Conservation (phyloP, 1,140 invertebrate species). For the Pachypsylla venusta region DNA sequence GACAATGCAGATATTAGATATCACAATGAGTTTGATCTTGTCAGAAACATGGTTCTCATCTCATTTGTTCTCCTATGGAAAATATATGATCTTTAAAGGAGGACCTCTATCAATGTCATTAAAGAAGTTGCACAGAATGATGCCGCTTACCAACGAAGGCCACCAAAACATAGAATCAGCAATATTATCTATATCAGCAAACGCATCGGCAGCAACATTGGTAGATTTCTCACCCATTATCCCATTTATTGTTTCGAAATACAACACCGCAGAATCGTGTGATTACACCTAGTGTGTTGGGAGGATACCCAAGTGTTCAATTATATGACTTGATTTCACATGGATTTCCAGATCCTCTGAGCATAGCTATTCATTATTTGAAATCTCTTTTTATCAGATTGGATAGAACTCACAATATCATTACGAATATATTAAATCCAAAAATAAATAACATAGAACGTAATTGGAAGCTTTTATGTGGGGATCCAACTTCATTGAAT, state of each 20-base stretch:
- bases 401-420: too few relatives aligned
- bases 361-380: neutral
- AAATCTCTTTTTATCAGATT: too few relatives aligned
- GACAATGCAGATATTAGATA: too few relatives aligned
- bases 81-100: neutral
- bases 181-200: neutral
- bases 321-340: neutral
- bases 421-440: too few relatives aligned
- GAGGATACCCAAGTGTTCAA: neutral
- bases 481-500: too few relatives aligned
- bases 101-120: neutral
- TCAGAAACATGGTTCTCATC: neutral
- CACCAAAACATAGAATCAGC: neutral
- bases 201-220: neutral
- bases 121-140: neutral
- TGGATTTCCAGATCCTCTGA: neutral
- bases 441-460: too few relatives aligned
- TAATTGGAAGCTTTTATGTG: too few relatives aligned
- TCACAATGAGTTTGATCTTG: too few relatives aligned
- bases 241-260: neutral
- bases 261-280: neutral
- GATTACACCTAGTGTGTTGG: neutral
- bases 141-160: neutral
- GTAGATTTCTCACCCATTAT: neutral
- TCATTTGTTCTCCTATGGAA: neutral